Base-by-base conservation (phyloP, 2,888 invertebrate genomes). In the Sphaeridia pumilis region DNA sequence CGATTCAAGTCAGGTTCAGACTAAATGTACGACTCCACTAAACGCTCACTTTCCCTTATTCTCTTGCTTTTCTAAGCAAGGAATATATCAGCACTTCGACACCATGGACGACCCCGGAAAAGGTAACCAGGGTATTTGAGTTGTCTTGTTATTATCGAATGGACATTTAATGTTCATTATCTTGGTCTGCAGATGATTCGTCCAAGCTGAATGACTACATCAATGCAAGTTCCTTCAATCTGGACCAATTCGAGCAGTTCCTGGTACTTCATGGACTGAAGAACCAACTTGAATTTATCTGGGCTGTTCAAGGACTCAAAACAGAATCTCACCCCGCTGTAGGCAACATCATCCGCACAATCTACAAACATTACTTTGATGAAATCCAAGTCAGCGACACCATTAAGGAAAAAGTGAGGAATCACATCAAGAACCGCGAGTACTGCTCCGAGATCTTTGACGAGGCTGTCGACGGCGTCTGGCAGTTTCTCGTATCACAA, bases 231-330 rank as follows among this genome's bases (percentile, higher is more conserved):
- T 24, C 25, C 2, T 35, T 26, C 27, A 46, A 45, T 46, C 22
- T 38, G 31, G 46, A 46, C 14, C 36, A 46, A 38, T 52, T 52
- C 35, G 52, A 52, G 20, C 34, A 52, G 20, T 52, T 46, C 24
- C 25, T 52, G 27, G 22, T 38, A 14, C 27, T 22, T 17, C 26
- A 43, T 21, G 45, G 44, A 17, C 34, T 45, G 28, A 52, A 52
- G n/a, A 41, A 45, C 31, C 52, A 52, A 38, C n/a, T 52, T 10
- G 38, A 52, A 24, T 52, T 52, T 36, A 26, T 46, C 5, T 52
- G 52, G 52, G 52, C 52, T 31, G 52, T 52, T n/a, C 45, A 52
- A 36, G 52, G 52, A n/a, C 46, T 52, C n/a, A 36, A 47, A 24
- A 31, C 7, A 31, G 48, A 48, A 36, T 48, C 45, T 46, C 25